phyloP scores from a whole-genome alignment of 2,888 invertebrate species.

The Amiota minor region DNA sequence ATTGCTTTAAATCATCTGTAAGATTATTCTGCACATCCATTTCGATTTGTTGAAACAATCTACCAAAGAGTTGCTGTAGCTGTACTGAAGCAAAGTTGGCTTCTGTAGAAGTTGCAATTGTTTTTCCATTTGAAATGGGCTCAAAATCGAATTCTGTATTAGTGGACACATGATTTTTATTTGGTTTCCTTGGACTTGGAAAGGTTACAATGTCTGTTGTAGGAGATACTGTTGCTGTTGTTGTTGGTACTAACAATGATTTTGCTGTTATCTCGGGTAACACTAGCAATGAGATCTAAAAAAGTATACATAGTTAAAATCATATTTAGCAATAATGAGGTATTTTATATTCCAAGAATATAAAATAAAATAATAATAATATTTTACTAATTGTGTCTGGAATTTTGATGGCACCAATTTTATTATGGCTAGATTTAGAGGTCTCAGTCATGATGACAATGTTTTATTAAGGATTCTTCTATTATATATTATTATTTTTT shows the following conservation, averaged over 20 bases:
- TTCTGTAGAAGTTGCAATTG: background rate
- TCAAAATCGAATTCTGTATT: constrained; percentile 61
- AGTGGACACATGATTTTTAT: background rate
- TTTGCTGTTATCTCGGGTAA: constrained; percentile 43
- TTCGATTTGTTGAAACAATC: constrained; percentile 51
- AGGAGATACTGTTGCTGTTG: constrained; percentile 40
- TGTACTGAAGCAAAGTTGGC: constrained; percentile 29
- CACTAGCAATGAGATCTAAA: constrained; percentile 51
- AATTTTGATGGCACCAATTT: too few relatives aligned
- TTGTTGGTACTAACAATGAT: constrained; percentile 37
- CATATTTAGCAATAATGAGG: constrained; percentile 49
- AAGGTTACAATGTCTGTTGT: constrained; percentile 61
- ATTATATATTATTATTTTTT: too few relatives aligned
- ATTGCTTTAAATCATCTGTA: constrained; percentile 14
- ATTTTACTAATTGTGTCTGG: too few relatives aligned
- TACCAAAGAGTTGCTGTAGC: constrained; percentile 53
- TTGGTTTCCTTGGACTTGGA: constrained; percentile 48
- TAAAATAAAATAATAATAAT: too few relatives aligned
- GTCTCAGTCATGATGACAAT: too few relatives aligned
- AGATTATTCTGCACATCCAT: constrained; percentile 47
- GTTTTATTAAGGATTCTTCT: too few relatives aligned
- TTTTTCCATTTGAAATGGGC: constrained; percentile 40
- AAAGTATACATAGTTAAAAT: constrained; percentile 29
- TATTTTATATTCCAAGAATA: constrained; percentile 47
- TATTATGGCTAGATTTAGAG: too few relatives aligned